A percentile compares a stretch with the other conserved stretches of the same genome.
Conservation (phyloP, 2,888 invertebrate species). For the Drosophila buzzatii region DNA sequence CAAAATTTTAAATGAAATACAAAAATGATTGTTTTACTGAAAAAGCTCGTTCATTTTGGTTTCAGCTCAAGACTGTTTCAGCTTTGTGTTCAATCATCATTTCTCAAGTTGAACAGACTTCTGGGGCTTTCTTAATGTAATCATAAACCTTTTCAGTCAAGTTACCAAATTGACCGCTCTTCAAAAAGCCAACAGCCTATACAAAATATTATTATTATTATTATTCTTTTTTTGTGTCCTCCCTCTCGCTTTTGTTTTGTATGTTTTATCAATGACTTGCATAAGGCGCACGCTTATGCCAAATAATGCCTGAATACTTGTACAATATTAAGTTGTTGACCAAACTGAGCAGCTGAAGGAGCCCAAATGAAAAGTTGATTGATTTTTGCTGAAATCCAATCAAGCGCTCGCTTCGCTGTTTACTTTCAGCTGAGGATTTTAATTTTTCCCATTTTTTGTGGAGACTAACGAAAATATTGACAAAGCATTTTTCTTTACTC, state of each 20-base stretch:
- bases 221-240: neutral
- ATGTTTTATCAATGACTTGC: constrained; percentile 42
- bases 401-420: constrained; percentile 50
- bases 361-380: constrained; percentile 57
- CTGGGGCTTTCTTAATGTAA: neutral
- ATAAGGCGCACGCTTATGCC: constrained; percentile 20
- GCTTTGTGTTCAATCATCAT: neutral
- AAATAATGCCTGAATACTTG: constrained; percentile 17
- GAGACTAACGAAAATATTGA: constrained; percentile 58
- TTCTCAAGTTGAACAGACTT: neutral
- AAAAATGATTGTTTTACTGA: no score
- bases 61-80: neutral
- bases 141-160: constrained; percentile 15
- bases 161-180: neutral
- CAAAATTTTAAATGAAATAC: no score
- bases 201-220: constrained; percentile 9
- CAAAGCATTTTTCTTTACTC: constrained; percentile 46
- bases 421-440: constrained; percentile 36
- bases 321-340: constrained; percentile 47
- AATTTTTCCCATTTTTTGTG: constrained; percentile 10
- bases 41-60: no score
- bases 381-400: constrained; percentile 58
- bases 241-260: neutral
- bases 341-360: constrained; percentile 25
- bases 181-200: constrained; percentile 8